A percentile compares a stretch with the other conserved stretches of the same genome.
phyloP scores from a whole-genome alignment of 2,797 vertebrate genomes.

The Oceanodroma leucorhoa region DNA sequence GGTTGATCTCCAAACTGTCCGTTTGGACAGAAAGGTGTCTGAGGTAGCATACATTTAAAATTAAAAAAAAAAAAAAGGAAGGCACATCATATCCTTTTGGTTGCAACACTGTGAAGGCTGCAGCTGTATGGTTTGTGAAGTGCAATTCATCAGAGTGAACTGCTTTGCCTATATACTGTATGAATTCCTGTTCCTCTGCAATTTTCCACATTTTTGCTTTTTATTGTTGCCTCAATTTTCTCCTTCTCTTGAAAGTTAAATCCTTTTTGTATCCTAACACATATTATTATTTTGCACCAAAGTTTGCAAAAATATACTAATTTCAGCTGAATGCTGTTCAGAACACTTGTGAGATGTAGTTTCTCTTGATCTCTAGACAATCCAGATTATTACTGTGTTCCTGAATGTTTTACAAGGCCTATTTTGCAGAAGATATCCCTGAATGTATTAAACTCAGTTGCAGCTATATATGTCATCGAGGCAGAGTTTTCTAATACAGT shows the following conservation, averaged over 20 bases:
- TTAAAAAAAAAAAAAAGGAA: not conserved
- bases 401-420: not conserved
- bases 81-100: not conserved
- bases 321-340: not conserved
- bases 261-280: not conserved
- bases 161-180: not conserved
- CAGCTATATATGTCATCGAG: not conserved
- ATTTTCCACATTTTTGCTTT: not conserved
- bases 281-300: not conserved
- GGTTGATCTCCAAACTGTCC: not conserved
- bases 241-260: not conserved
- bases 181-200: not conserved
- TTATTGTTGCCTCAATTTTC: not conserved
- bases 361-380: not conserved
- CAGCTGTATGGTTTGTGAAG: not conserved
- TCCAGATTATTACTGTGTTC: not conserved
- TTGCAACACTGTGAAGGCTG: rapidly evolving
- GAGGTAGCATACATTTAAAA: not conserved
- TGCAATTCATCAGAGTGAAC: not conserved
- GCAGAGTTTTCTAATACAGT: not conserved
- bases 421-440: not conserved
- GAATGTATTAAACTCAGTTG: not conserved
- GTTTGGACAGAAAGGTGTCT: not conserved
- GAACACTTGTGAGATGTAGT: not conserved
- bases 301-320: not conserved